Conservation (phyloP, 2,797 vertebrate genomes). For the Nothura maculosa region DNA sequence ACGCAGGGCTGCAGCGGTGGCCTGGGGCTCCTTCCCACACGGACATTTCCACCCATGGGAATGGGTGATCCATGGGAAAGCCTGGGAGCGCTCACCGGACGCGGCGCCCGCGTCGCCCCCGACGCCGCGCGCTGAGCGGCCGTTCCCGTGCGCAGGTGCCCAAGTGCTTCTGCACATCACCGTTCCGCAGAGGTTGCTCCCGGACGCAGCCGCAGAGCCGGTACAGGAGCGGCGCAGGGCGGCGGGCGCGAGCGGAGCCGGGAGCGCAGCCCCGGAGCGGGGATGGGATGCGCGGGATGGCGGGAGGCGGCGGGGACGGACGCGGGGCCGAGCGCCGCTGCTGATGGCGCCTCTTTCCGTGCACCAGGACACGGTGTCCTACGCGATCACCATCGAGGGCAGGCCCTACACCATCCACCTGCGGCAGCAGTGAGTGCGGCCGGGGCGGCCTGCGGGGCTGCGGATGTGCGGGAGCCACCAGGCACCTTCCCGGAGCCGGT, state of each 20-base stretch:
- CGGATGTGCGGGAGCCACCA: too few relatives aligned
- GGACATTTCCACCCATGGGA: not conserved
- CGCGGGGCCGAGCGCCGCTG: too few relatives aligned
- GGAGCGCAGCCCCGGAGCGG: too few relatives aligned
- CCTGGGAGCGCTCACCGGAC: not conserved
- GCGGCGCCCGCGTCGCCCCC: too few relatives aligned
- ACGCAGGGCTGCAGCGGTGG: not conserved
- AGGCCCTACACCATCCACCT: not conserved
- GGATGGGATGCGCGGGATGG: too few relatives aligned
- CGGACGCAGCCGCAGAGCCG: not conserved
- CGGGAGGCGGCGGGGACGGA: too few relatives aligned
- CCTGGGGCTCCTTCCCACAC: accelerated
- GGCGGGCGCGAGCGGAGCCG: not conserved
- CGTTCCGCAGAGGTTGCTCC: not conserved
- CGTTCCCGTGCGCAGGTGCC: not conserved
- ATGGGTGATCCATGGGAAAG: not conserved
- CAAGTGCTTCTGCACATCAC: slow-evolving; percentile 19
- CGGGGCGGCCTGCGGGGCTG: too few relatives aligned
- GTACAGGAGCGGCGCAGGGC: not conserved
- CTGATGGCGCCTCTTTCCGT: too few relatives aligned
- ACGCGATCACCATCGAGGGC: not conserved
- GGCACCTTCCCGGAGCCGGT: too few relatives aligned
- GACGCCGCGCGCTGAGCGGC: too few relatives aligned
- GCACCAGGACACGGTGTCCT: not conserved
- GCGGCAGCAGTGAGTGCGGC: slow-evolving; percentile 9